These are phyloP conservation scores for Protonibea diacanthus DNA, from an alignment of 2,797 vertebrate species.

Conservation along the genomic window DNA sequence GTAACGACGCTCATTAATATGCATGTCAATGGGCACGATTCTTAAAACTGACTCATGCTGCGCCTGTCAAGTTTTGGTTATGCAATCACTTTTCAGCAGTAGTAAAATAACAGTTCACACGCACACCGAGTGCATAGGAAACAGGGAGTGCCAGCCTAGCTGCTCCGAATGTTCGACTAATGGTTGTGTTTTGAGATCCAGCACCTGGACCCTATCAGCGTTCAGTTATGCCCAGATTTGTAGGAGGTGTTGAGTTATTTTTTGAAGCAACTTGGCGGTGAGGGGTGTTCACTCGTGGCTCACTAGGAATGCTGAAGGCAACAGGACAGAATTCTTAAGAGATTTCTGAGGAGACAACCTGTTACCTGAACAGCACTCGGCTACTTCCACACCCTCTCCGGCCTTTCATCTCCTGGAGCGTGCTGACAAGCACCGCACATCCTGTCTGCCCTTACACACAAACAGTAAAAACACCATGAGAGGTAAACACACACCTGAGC, in stretches of 20 bases:
- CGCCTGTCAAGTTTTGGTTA: slow-evolving; percentile 34
- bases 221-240: slow-evolving; percentile 45
- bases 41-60: slow-evolving; percentile 49
- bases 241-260: slow-evolving; percentile 63
- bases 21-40: slow-evolving; percentile 22
- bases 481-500: slow-evolving; percentile 78
- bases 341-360: slow-evolving; percentile 69
- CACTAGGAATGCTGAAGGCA: slow-evolving; percentile 59
- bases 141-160: slow-evolving; percentile 20
- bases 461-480: slow-evolving; percentile 68
- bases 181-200: slow-evolving; percentile 36
- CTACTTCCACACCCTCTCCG: slow-evolving; percentile 70
- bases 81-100: slow-evolving; percentile 22
- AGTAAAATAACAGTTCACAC: slow-evolving; percentile 34
- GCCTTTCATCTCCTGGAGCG: slow-evolving; percentile 80
- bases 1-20: slow-evolving; percentile 37
- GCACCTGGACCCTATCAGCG: slow-evolving; percentile 65
- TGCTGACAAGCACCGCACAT: slow-evolving; percentile 82
- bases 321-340: slow-evolving; percentile 56
- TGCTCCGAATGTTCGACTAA: slow-evolving; percentile 2
- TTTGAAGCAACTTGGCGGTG: slow-evolving; percentile 49
- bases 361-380: slow-evolving; percentile 74
- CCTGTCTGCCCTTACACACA: slow-evolving; percentile 79
- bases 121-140: slow-evolving; percentile 30
- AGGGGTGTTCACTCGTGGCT: slow-evolving; percentile 57